These are phyloP conservation scores for Carabus problematicus DNA, from an alignment of 2,888 invertebrate genomes.

Conservation along the genomic window DNA sequence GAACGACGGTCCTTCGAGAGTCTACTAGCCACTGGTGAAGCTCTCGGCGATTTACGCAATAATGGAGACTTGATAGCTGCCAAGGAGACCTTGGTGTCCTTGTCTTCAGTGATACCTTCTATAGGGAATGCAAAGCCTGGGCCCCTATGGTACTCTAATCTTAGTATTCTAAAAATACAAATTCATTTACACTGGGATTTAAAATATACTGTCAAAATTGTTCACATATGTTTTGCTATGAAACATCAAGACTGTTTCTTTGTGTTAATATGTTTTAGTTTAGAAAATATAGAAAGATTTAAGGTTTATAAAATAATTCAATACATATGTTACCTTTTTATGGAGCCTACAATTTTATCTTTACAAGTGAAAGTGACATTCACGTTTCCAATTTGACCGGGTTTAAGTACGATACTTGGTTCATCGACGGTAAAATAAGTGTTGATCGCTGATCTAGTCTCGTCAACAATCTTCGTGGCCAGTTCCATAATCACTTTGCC, in stretches of 20 bases:
- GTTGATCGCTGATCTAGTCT: background rate
- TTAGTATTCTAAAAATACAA: constrained; percentile 10
- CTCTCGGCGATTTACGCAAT: constrained; percentile 1
- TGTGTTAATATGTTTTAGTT: background rate
- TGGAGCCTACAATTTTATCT: constrained; percentile 4
- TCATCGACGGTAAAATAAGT: constrained; percentile 20
- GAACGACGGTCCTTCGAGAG: background rate
- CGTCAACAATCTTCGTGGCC: constrained; percentile 2
- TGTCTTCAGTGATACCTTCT: constrained; percentile 20
- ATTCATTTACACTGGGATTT: too few species aligned
- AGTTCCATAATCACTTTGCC: constrained; percentile 26
- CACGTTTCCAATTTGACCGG: constrained; percentile 22
- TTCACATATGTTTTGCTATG: too few species aligned
- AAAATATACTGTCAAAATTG: too few species aligned
- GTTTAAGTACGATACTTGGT: constrained; percentile 16
- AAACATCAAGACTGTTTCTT: too few species aligned
- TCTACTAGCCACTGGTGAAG: background rate
- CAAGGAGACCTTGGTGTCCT: background rate
- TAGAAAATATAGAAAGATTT: background rate
- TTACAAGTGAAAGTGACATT: constrained; percentile 26
- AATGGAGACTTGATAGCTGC: background rate
- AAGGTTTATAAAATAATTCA: background rate
- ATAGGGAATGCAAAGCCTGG: constrained; percentile 27
- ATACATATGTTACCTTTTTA: constrained; percentile 20
- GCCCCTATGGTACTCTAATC: constrained; percentile 16